Conservation (phyloP, 2,888 invertebrate species). For the Galerucella pusilla region DNA sequence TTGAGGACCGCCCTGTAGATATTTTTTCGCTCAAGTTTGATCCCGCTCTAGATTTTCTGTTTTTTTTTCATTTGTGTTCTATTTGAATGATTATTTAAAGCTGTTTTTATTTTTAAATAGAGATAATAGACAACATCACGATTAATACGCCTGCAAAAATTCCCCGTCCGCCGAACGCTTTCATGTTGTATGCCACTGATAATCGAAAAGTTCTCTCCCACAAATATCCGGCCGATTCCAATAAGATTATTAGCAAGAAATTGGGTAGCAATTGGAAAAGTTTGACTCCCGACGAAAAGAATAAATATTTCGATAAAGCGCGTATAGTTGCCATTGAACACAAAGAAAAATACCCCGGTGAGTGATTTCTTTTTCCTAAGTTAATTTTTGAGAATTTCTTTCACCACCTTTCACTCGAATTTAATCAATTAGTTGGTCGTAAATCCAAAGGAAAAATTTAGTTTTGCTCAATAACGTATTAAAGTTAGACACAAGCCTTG, state of each 20-base stretch:
- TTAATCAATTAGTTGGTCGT: no score
- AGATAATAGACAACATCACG: conserved; percentile 21
- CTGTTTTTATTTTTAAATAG: conserved; percentile 2
- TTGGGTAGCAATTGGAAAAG: conserved; percentile 71
- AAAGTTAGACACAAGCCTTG: no score
- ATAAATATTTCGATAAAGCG: conserved; percentile 69
- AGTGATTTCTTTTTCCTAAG: conserved; percentile 43
- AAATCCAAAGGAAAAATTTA: no score
- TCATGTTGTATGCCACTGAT: conserved; percentile 74
- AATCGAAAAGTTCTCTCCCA: conserved; percentile 70
- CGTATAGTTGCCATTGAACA: conserved; percentile 70
- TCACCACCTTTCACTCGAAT: no score
- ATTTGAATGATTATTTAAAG: not conserved
- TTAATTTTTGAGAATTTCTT: no score
- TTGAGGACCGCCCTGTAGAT: no score
- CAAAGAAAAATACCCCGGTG: conserved; percentile 73
- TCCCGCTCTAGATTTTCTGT: no score
- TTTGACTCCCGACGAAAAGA: conserved; percentile 67
- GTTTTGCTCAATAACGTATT: no score
- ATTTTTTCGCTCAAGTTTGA: no score
- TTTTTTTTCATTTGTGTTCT: no score
- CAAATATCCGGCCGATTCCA: conserved; percentile 70
- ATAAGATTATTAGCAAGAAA: conserved; percentile 72
- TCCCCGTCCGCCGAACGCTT: conserved; percentile 73
- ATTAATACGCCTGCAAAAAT: conserved; percentile 61